These are phyloP conservation scores for Phalangium opilio DNA, from an alignment of 2,888 invertebrate genomes.

Conservation along the genomic window DNA sequence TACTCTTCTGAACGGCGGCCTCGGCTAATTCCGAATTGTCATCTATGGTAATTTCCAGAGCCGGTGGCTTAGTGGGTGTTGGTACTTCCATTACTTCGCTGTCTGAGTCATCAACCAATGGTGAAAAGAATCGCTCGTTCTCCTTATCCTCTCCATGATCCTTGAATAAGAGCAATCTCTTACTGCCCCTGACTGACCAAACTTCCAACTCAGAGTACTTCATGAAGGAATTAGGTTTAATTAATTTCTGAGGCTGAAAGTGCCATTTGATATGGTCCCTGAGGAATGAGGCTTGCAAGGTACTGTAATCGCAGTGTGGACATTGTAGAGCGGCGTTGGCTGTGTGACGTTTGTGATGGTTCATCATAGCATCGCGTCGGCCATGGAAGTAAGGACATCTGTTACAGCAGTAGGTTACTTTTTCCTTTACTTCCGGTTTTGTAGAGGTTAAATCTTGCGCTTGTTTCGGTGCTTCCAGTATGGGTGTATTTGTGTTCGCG, in stretches of 20 bases:
- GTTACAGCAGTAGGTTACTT: slow-evolving; percentile 50
- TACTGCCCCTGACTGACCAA: slow-evolving; percentile 5
- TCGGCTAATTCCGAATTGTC: too few relatives aligned
- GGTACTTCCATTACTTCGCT: too few relatives aligned
- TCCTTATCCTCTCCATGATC: slow-evolving; percentile 4
- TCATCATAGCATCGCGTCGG: slow-evolving; percentile 52
- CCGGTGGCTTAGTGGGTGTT: too few relatives aligned
- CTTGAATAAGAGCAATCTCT: slow-evolving; percentile 7
- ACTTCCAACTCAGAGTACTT: slow-evolving; percentile 13
- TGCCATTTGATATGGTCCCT: slow-evolving; percentile 66
- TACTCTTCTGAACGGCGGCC: too few relatives aligned
- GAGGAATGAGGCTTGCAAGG: slow-evolving; percentile 53
- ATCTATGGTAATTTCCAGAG: too few relatives aligned
- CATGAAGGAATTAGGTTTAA: slow-evolving; percentile 13
- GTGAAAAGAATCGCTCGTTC: slow-evolving; percentile 1
- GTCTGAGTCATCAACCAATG: background rate
- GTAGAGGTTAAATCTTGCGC: slow-evolving; percentile 25
- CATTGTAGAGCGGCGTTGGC: slow-evolving; percentile 50
- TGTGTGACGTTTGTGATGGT: slow-evolving; percentile 59
- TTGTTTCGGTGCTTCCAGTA: slow-evolving; percentile 2
- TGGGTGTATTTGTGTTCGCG: slow-evolving; percentile 5
- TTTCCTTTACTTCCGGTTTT: slow-evolving; percentile 37
- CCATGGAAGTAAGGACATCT: slow-evolving; percentile 65
- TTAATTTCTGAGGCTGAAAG: slow-evolving; percentile 34
- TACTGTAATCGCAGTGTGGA: slow-evolving; percentile 65